These are phyloP conservation scores for Leptinotarsa peninsularis DNA, from an alignment of 2,888 invertebrate genomes.

Conservation along the genomic window DNA sequence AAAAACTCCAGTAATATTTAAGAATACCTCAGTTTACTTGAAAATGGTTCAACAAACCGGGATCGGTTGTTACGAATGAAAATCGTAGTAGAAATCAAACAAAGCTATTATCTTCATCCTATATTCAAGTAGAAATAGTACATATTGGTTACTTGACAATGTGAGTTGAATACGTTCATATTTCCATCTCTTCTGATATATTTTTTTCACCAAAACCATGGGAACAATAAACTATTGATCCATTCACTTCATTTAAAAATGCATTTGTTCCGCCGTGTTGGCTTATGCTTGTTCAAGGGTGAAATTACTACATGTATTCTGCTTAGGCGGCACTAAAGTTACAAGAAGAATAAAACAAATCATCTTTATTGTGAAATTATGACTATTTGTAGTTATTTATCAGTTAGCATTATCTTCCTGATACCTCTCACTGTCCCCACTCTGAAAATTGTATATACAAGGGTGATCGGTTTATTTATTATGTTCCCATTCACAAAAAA, in stretches of 20 bases:
- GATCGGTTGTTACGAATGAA: too few species aligned
- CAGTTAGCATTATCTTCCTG: constrained; percentile 7
- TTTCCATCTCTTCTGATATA: too few species aligned
- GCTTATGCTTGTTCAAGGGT: constrained; percentile 1
- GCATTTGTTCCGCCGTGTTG: neutral
- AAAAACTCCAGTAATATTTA: too few species aligned
- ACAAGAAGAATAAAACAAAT: constrained; percentile 9
- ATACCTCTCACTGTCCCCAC: neutral
- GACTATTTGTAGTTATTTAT: constrained; percentile 2
- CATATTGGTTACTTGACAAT: too few species aligned
- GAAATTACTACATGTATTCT: constrained; percentile 18
- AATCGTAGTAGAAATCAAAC: too few species aligned
- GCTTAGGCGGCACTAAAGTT: neutral
- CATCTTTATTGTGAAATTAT: constrained; percentile 4
- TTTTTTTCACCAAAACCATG: neutral
- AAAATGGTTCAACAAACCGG: too few species aligned
- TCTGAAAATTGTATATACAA: neutral
- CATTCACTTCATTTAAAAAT: constrained; percentile 7
- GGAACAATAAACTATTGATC: neutral
- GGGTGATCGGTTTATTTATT: neutral
- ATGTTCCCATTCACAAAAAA: neutral
- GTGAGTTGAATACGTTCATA: too few species aligned
- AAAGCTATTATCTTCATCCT: too few species aligned
- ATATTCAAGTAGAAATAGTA: too few species aligned
- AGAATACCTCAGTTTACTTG: too few species aligned